Evolutionary conservation across 2,888 invertebrate species (phyloP).

Genomic region (Leptura quadrifasciata): DNA sequence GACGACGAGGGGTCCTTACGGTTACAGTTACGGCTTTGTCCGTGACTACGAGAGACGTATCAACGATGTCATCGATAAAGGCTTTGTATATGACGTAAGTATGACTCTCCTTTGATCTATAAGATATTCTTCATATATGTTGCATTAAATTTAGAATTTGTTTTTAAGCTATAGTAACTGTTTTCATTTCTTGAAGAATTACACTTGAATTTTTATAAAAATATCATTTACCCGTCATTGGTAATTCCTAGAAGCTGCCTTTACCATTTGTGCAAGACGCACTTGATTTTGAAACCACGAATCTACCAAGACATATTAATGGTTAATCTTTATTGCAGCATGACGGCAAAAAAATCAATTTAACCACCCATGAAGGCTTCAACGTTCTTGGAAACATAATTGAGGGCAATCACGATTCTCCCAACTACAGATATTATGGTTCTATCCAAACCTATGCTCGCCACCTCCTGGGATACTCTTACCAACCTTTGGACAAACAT

Average conservation of each 20-base stretch:
- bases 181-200: too few relatives aligned
- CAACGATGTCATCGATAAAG: conserved; percentile 77
- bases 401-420: conserved; percentile 79
- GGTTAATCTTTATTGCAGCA: too few relatives aligned
- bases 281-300: too few relatives aligned
- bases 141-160: too few relatives aligned
- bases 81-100: conserved; percentile 72
- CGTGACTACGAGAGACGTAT: conserved; percentile 76
- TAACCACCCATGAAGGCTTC: conserved; percentile 79
- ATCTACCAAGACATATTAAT: too few relatives aligned
- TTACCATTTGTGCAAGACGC: too few relatives aligned
- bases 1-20: conserved; percentile 73
- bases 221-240: too few relatives aligned
- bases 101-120: too few relatives aligned
- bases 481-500: conserved; percentile 66
- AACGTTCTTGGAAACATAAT: conserved; percentile 81
- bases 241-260: too few relatives aligned
- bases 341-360: conserved; percentile 73
- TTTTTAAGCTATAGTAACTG: too few relatives aligned
- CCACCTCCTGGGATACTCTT: conserved; percentile 76
- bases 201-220: too few relatives aligned
- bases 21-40: conserved; percentile 73
- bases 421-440: conserved; percentile 77
- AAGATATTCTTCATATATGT: too few relatives aligned
- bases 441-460: conserved; percentile 75